Evolutionary conservation across 2,888 invertebrate species (phyloP).

Genomic region (Leptothorax acervorum): DNA sequence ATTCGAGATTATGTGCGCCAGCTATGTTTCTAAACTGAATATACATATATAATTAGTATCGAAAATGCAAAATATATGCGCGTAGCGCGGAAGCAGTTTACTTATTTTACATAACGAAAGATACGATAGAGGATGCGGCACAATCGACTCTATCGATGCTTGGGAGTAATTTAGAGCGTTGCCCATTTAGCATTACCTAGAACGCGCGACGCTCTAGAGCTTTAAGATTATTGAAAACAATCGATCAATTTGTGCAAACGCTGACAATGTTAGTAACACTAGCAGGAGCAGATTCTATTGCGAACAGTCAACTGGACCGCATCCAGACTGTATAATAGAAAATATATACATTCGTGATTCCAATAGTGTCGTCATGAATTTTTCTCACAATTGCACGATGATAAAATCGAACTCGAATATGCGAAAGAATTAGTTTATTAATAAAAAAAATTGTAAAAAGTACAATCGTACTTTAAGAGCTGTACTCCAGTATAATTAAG

Average conservation of each 20-base stretch:
- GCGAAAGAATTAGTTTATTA: constrained; percentile 27
- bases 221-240: constrained; percentile 6
- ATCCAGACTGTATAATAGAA: constrained; percentile 21
- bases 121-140: background rate
- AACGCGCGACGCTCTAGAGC: background rate
- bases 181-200: constrained; percentile 4
- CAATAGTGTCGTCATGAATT: constrained; percentile 46
- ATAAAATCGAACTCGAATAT: constrained; percentile 56
- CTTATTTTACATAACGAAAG: constrained; percentile 57
- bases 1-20: constrained; percentile 53
- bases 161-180: background rate
- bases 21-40: constrained; percentile 62
- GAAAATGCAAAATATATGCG: constrained; percentile 77
- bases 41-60: constrained; percentile 67
- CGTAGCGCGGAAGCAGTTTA: constrained; percentile 76
- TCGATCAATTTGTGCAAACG: background rate
- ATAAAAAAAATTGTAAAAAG: constrained; percentile 36
- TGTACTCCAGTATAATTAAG: constrained; percentile 9
- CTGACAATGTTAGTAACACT: background rate
- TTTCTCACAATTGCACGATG: constrained; percentile 71
- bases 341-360: constrained; percentile 53
- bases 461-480: constrained; percentile 60
- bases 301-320: background rate
- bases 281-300: background rate
- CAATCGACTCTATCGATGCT: constrained; percentile 4